phyloP scores from a whole-genome alignment of 2,113 vertebrate genomes.

The Genyomyrus donnyi region DNA sequence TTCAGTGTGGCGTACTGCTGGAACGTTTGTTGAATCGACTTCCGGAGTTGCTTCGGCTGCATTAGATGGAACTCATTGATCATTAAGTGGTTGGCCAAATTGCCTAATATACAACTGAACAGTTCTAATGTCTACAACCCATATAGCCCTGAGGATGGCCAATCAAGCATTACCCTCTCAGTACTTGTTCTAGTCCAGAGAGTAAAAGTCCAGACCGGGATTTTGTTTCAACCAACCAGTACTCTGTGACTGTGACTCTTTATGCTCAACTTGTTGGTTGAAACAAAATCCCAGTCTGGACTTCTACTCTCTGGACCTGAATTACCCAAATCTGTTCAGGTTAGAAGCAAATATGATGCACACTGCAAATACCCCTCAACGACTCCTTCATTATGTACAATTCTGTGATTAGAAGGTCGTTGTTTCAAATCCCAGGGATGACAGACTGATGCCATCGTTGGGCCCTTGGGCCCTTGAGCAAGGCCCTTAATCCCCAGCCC shows the following conservation, averaged over 20 bases:
- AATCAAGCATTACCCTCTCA: not conserved
- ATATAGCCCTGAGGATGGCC: not conserved
- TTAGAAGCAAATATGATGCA: not conserved
- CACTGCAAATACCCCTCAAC: not conserved
- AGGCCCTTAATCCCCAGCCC: not conserved
- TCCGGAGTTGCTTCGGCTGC: slow-evolving; percentile 76
- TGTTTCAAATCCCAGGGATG: not conserved
- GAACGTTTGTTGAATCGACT: slow-evolving; percentile 91
- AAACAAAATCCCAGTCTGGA: too few relatives aligned
- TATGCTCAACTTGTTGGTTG: too few relatives aligned
- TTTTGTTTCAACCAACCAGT: too few relatives aligned
- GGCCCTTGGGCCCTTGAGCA: not conserved
- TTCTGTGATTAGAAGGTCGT: not conserved
- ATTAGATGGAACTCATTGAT: not conserved
- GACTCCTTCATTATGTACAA: not conserved
- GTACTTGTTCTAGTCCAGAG: not conserved
- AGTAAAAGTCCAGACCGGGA: too few relatives aligned
- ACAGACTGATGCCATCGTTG: not conserved
- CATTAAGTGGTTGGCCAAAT: not conserved
- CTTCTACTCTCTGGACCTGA: too few relatives aligned
- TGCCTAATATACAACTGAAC: not conserved
- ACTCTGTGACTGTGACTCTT: too few relatives aligned
- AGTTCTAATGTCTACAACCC: not conserved
- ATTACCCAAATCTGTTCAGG: not conserved
- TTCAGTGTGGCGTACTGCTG: slow-evolving; percentile 77